These are phyloP conservation scores for Caenorhabditis briggsae DNA, from an alignment of 1,140 invertebrate species.

Conservation along the genomic window DNA sequence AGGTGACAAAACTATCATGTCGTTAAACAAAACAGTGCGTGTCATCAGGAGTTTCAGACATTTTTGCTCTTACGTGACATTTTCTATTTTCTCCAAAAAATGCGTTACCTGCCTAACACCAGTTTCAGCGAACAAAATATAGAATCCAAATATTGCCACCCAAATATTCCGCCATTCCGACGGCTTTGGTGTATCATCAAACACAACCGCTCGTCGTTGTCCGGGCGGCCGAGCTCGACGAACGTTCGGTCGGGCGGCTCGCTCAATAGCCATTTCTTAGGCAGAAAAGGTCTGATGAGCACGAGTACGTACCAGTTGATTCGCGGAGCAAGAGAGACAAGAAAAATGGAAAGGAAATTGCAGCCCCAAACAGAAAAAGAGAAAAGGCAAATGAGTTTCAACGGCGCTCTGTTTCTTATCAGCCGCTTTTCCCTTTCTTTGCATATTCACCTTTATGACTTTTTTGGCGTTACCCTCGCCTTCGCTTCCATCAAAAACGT, in stretches of 20 bases:
- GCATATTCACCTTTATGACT: constrained; percentile 56
- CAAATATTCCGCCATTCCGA: constrained; percentile 50
- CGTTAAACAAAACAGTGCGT: not conserved
- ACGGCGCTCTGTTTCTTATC: constrained; percentile 53
- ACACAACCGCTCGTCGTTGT: not conserved
- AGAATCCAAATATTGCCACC: constrained; percentile 57
- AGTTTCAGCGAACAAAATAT: constrained; percentile 56
- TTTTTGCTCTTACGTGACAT: not conserved
- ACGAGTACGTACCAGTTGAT: constrained; percentile 20
- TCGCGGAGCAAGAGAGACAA: constrained; percentile 16
- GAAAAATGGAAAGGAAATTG: not conserved
- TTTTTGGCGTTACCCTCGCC: constrained; percentile 41
- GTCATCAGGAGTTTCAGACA: not conserved
- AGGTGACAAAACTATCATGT: not conserved
- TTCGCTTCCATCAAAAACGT: constrained; percentile 43
- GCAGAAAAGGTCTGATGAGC: not conserved
- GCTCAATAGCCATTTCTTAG: constrained; percentile 29
- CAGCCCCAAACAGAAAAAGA: constrained; percentile 32
- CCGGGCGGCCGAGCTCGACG: constrained; percentile 12
- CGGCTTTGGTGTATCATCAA: constrained; percentile 37
- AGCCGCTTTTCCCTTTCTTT: constrained; percentile 19
- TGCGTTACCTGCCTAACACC: constrained; percentile 55
- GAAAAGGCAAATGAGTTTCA: constrained; percentile 50
- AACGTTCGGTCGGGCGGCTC: constrained; percentile 3
- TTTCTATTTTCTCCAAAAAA: not conserved